Base-by-base conservation (phyloP, 2,113 vertebrate genomes). In the Indri indri region DNA sequence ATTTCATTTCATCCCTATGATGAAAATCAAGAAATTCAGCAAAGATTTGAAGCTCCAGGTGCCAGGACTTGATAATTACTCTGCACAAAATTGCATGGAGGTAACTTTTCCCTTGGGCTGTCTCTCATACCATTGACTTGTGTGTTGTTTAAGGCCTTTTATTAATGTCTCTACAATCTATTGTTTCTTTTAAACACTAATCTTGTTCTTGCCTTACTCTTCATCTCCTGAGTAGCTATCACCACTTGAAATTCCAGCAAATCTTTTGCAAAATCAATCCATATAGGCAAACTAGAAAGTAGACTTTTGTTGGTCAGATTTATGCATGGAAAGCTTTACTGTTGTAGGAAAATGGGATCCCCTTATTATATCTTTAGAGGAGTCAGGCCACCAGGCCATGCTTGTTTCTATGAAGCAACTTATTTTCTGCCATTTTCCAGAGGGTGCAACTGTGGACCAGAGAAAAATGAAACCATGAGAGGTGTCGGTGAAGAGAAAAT, bases 21-120 rank as follows among this genome's bases (percentile, higher is more conserved):
- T 20, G 23, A 79, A 74, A 45, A 37, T 9, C 2, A 42, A 30
- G 76, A 47, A 73, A 73, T 23, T 23, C 6, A 30, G 7, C 8
- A 30, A 47, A 30, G 22, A 57, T 42, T 81, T 1, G 47, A 12
- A 57, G 30, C 11, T 25, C 4, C 30, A 71, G 20, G n/a, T 20
- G 3, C 6, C 22, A 47, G 20, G 8, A 6, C 5, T 22, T 82
- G 32, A 45, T 30, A 59, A 91, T 20, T 25, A 45, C 30, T 27
- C 9, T 71, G 37, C 2, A n/a, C 9, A 70, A 57, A 27, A 47
- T n/a, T 71, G 18, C 30, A 45, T 34, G 37, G 14, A 59, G 10
- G 32, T 14, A 63, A 10, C 17, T 6, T 11, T 45, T 4, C 32
- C 5, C 2, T 32, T n/a, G 16, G 6, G 0, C 25, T 34, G 0